Conservation (phyloP, 1,140 invertebrate species). For the Paramacrobiotus metropolitanus region DNA sequence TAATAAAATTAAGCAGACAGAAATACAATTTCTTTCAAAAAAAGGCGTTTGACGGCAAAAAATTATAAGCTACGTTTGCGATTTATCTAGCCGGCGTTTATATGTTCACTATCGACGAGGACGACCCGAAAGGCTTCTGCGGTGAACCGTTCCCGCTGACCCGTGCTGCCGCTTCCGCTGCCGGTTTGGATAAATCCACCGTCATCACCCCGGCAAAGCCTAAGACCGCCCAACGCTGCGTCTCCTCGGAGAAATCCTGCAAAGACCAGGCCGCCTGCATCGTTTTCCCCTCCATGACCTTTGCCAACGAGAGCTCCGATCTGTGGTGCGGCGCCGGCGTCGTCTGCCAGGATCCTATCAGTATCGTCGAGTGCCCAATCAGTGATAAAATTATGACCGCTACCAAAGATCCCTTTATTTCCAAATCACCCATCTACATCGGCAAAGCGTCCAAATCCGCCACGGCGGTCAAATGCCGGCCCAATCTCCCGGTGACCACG, state of each 20-base stretch:
- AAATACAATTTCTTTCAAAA: too few relatives aligned
- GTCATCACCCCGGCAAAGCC: not conserved
- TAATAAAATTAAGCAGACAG: too few relatives aligned
- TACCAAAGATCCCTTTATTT: not conserved
- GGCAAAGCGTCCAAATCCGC: not conserved
- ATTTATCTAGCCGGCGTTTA: not conserved
- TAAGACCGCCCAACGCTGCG: not conserved
- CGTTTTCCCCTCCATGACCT: not conserved
- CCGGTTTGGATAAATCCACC: not conserved
- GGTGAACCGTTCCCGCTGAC: not conserved
- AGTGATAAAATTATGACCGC: not conserved
- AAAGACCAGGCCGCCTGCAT: not conserved
- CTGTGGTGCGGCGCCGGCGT: not conserved
- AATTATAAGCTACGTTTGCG: too few relatives aligned
- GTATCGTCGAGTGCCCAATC: not conserved
- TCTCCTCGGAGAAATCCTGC: not conserved
- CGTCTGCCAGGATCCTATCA: not conserved
- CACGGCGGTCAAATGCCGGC: not conserved
- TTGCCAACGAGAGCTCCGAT: not conserved
- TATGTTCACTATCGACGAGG: not conserved
- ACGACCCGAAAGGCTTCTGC: not conserved
- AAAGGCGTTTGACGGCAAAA: too few relatives aligned
- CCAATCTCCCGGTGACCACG: not conserved
- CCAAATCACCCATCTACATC: not conserved
- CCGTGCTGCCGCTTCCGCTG: not conserved